Evolutionary conservation across 2,888 invertebrate genomes (phyloP), one percentile per base, ranked within the genome.

Genomic region (Vannuccia rotundouncinata): DNA sequence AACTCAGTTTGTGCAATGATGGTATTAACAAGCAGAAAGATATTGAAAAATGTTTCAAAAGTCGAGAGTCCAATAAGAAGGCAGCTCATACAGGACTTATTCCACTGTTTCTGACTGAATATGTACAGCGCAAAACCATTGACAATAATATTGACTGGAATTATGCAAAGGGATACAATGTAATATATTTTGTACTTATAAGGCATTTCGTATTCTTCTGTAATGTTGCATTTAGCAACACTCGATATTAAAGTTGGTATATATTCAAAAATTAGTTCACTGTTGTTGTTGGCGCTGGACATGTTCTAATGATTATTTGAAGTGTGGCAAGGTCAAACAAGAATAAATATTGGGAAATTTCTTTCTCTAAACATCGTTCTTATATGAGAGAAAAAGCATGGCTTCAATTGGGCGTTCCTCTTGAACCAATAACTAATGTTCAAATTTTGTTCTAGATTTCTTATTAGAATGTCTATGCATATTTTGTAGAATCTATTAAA

Each of bases 11-110:
- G 17, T 17, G 25, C 31, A 1, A 59, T 27, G 31, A 29, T n/a
- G 31, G 25, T 17, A 17, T 77, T 22, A 27, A 77, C 25, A 13
- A 77, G 77, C n/a, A 30, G 59, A 29, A 27, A 77, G 29, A 77
- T 29, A 10, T 77, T 31, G 31, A 77, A 77, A 5, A 77, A 10
- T 22, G 27, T 77, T 13, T 77, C 77, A 27, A 77, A 59, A 17
- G 27, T 31, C 0, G 77, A 77, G 22, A 77, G 77, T 1, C 45
- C 77, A 10, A 25, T 77, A 1, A 77, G 31, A 22, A 77, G 13
- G 25, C 66, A 5, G 66, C 22, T 66, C 66, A 66, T 66, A 27
- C 66, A 66, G 22, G 17, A 66, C 66, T 66, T 66, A 22, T 22
- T 5, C 66, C 66, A 66, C 66, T 66, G 66, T 2, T 27, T 22